Conservation (phyloP, 2,888 invertebrate genomes). For the Loripinus fragilis region DNA sequence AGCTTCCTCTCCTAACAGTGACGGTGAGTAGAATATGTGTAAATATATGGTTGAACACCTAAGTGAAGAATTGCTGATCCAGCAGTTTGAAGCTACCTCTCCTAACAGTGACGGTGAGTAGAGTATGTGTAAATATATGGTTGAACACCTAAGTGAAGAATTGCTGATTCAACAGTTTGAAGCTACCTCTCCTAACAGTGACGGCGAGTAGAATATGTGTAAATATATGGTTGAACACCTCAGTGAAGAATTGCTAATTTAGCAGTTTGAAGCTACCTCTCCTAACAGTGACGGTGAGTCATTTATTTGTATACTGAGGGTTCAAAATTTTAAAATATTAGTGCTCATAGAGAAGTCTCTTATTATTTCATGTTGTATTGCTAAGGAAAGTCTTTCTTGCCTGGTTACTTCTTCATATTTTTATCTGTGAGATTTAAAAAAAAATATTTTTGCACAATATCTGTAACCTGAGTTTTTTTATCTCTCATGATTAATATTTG, state of each 20-base stretch:
- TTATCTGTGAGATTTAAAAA: too few relatives aligned
- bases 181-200: constrained; percentile 65
- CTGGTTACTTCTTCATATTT: too few relatives aligned
- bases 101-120: constrained; percentile 66
- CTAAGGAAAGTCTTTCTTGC: too few relatives aligned
- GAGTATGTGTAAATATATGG: constrained; percentile 91
- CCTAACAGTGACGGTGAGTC: constrained; percentile 66
- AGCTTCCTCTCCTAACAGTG: constrained; percentile 65
- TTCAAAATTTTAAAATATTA: too few relatives aligned
- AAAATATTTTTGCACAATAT: too few relatives aligned
- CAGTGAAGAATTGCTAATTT: constrained; percentile 93
- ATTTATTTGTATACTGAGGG: constrained; percentile 91
- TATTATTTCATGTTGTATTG: too few relatives aligned
- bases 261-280: constrained; percentile 87
- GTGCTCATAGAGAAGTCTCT: too few relatives aligned
- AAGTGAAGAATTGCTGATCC: constrained; percentile 93
- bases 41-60: constrained; percentile 96
- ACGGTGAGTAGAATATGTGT: constrained; percentile 84
- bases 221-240: constrained; percentile 96
- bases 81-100: constrained; percentile 87
- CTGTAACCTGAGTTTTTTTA: too few relatives aligned
- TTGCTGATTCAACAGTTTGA: constrained; percentile 92
- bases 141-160: constrained; percentile 95
- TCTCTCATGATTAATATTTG: too few relatives aligned
- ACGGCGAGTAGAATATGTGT: constrained; percentile 84